Evolutionary conservation across 2,888 invertebrate species (phyloP).

Genomic region (Oligia strigilis): DNA sequence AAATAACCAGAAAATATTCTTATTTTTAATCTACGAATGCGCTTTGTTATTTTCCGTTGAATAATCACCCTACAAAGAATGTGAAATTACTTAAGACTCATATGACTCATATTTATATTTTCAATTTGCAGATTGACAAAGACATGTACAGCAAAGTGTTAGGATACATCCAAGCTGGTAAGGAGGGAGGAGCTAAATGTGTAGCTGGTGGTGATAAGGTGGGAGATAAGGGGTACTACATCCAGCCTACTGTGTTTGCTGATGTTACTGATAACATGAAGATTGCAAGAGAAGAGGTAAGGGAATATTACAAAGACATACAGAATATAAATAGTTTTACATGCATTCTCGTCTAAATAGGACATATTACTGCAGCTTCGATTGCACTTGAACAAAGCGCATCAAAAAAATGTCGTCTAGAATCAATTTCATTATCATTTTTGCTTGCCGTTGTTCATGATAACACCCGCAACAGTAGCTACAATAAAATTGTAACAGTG

Average conservation of each 20-base stretch:
- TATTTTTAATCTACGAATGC: neutral
- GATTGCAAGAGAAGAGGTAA: constrained; percentile 94
- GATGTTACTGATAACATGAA: constrained; percentile 94
- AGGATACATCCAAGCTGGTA: constrained; percentile 94
- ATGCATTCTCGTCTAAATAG: neutral
- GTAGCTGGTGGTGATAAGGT: constrained; percentile 94
- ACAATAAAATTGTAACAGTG: neutral
- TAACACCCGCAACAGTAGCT: too few species aligned
- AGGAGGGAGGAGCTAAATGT: constrained; percentile 94
- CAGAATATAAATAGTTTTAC: neutral
- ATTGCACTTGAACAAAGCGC: neutral
- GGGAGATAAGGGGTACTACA: constrained; percentile 93
- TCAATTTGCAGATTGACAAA: constrained; percentile 91
- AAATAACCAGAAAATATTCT: neutral
- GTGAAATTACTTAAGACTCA: neutral
- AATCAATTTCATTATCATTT: neutral
- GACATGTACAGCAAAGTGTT: constrained; percentile 94
- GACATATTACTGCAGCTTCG: neutral
- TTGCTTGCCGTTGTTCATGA: neutral
- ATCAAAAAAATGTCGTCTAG: neutral
- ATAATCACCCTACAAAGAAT: neutral
- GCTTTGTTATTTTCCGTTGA: neutral
- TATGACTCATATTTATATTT: neutral
- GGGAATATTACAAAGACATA: neutral
- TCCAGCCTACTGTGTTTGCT: constrained; percentile 95